phyloP scores from a whole-genome alignment of 2,888 invertebrate species.

The Incurvaria masculella region DNA sequence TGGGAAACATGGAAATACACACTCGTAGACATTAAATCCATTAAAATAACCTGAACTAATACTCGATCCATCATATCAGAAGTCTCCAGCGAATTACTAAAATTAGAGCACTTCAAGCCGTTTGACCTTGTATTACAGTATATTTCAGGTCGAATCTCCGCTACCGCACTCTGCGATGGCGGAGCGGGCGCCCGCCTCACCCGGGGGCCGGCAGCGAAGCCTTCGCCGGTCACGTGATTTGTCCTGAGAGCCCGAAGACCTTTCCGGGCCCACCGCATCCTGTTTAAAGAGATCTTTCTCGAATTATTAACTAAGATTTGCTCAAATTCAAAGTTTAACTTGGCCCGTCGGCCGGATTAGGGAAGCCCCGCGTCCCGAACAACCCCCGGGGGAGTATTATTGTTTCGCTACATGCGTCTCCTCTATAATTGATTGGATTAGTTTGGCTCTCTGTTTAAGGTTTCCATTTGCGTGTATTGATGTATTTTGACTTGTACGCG shows the following conservation, averaged over 20 bases:
- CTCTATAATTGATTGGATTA: conserved; percentile 10
- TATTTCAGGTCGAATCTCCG: too few relatives aligned
- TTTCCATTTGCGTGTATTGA: neutral
- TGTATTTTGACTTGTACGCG: neutral
- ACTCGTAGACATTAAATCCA: too few relatives aligned
- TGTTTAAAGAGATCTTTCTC: conserved; percentile 51
- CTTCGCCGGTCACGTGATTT: neutral
- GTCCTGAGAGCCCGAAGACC: neutral
- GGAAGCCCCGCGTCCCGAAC: conserved; percentile 42
- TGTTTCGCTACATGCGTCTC: conserved; percentile 22
- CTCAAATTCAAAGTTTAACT: conserved; percentile 42
- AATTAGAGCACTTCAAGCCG: too few relatives aligned
- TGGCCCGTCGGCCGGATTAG: conserved; percentile 21
- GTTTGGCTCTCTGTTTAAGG: neutral
- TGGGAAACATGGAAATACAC: too few relatives aligned
- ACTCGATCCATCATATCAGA: too few relatives aligned
- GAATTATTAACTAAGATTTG: conserved; percentile 58
- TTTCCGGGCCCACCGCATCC: conserved; percentile 33
- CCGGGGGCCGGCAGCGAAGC: neutral
- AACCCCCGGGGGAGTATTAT: conserved; percentile 38
- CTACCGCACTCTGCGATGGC: too few relatives aligned
- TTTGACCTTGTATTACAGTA: too few relatives aligned
- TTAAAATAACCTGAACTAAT: too few relatives aligned
- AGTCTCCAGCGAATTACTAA: too few relatives aligned
- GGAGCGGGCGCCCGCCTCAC: neutral